Percentiles rank a stretch among this genome's conserved stretches.
Conservation (phyloP, 2,113 vertebrate genomes). For the Desmodus rotundus region DNA sequence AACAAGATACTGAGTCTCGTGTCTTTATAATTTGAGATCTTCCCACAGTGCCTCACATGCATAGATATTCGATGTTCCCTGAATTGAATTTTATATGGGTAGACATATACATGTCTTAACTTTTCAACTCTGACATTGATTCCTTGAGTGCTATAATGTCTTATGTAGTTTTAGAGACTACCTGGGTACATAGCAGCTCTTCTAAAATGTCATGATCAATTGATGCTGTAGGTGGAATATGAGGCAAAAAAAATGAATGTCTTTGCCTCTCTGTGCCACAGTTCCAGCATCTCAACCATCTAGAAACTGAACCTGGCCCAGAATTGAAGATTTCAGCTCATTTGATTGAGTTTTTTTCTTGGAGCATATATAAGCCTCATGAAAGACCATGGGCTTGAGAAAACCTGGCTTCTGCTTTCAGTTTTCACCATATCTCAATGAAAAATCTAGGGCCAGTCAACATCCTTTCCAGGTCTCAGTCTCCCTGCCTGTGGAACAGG, state of each 20-base stretch:
- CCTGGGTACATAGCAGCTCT: neutral
- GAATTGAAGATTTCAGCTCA: neutral
- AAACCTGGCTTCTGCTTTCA: neutral
- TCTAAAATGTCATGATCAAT: neutral
- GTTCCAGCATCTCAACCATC: neutral
- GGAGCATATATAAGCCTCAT: neutral
- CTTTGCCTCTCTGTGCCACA: neutral
- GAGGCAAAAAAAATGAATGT: neutral
- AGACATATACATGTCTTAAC: neutral
- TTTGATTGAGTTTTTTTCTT: neutral
- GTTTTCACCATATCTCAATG: neutral
- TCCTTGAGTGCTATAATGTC: neutral
- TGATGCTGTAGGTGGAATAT: neutral
- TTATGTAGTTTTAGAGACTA: neutral
- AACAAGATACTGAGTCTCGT: neutral
- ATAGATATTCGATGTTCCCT: neutral
- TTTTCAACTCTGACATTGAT: neutral
- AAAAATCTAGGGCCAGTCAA: neutral
- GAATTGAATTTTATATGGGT: neutral
- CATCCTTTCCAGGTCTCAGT: neutral
- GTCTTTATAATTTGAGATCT: neutral
- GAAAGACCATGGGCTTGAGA: neutral
- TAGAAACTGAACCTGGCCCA: neutral
- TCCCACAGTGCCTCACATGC: neutral
- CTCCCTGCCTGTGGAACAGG: neutral